Percentiles rank a stretch among this genome's conserved stretches.
Evolutionary conservation across 2,888 invertebrate species (phyloP).

Genomic region (Cerastis rubricosa): DNA sequence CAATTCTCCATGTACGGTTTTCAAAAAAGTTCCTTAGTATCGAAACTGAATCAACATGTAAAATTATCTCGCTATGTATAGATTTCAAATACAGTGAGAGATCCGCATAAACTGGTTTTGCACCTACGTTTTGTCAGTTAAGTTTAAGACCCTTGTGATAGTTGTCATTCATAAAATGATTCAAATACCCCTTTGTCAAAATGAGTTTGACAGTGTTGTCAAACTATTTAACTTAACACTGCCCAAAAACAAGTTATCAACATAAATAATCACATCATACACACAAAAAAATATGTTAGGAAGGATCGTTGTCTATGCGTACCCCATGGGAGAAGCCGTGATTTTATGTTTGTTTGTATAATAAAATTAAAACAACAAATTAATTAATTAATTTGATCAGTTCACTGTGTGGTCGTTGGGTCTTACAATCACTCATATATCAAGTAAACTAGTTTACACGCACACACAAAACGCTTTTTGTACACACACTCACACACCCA

Average conservation of each 20-base stretch:
- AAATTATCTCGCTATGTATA: not conserved
- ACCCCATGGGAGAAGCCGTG: not conserved
- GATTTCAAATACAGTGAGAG: too few species aligned
- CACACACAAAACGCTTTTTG: constrained; percentile 61
- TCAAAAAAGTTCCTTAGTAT: not conserved
- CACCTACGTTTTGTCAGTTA: too few species aligned
- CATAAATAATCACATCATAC: not conserved
- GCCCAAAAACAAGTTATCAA: not conserved
- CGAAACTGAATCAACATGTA: not conserved
- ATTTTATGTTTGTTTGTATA: not conserved
- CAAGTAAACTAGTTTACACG: constrained; percentile 82
- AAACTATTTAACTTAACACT: not conserved
- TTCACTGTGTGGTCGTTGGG: constrained; percentile 77
- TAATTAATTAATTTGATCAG: constrained; percentile 78
- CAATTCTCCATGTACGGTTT: not conserved
- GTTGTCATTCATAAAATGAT: too few species aligned
- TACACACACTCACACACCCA: constrained; percentile 2
- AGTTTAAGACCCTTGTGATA: too few species aligned
- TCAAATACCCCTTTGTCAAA: too few species aligned
- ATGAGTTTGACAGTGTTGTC: not conserved
- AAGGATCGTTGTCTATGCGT: not conserved
- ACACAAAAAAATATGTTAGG: not conserved
- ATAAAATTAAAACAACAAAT: constrained; percentile 66
- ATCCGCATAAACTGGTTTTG: too few species aligned
- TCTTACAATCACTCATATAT: constrained; percentile 80